Conservation (phyloP, 2,888 invertebrate genomes). For the Leucoma salicis region DNA sequence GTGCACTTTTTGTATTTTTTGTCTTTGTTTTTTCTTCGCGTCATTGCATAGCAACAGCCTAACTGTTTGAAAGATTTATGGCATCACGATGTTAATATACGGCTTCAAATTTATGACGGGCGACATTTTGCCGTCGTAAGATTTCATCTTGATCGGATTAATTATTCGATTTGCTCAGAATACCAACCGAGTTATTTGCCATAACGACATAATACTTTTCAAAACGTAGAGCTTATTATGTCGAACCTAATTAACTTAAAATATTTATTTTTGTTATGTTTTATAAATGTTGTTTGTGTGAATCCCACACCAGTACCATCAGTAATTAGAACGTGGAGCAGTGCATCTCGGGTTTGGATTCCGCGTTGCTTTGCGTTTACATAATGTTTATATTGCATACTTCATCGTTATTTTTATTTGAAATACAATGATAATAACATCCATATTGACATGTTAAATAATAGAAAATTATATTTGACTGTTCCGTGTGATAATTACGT, state of each 20-base stretch:
- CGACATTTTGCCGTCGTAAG: conserved; percentile 16
- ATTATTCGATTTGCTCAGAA: conserved; percentile 22
- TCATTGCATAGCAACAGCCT: conserved; percentile 57
- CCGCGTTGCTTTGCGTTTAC: too few species aligned
- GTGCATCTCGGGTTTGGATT: too few species aligned
- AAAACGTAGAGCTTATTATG: too few species aligned
- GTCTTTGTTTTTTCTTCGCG: conserved; percentile 37
- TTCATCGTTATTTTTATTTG: too few species aligned
- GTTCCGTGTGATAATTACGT: background rate
- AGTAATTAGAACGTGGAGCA: too few species aligned
- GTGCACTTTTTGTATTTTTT: conserved; percentile 58
- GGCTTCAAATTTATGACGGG: conserved; percentile 22
- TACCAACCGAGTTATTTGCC: conserved; percentile 1
- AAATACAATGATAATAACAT: too few species aligned
- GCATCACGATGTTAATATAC: conserved; percentile 32
- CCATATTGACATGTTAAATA: too few species aligned
- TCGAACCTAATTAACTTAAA: too few species aligned
- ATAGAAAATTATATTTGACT: background rate
- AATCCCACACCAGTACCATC: too few species aligned
- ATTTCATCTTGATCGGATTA: conserved; percentile 26
- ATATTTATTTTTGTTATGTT: too few species aligned
- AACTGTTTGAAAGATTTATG: conserved; percentile 28
- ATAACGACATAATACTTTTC: background rate
- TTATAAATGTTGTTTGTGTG: too few species aligned
- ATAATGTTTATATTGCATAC: too few species aligned